phyloP scores from a whole-genome alignment of 2,113 vertebrate species.

The Myiozetetes cayanensis region DNA sequence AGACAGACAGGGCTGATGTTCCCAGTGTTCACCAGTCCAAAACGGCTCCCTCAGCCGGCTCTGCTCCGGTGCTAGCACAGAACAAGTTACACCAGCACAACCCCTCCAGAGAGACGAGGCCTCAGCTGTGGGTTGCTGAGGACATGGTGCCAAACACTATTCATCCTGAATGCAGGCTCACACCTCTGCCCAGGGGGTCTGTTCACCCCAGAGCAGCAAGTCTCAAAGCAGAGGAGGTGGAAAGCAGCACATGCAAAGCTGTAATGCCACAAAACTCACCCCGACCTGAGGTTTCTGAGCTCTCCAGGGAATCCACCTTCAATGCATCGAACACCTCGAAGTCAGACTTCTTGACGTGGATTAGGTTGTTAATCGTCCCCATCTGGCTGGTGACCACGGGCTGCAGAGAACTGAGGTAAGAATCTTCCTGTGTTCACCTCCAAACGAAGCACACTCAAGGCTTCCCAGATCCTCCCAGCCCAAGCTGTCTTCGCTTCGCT shows the following conservation, averaged over 20 bases:
- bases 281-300: slow-evolving; percentile 91
- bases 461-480: neutral
- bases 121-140: neutral
- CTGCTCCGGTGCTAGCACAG: slow-evolving; percentile 2
- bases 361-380: slow-evolving; percentile 96
- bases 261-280: slow-evolving; percentile 59
- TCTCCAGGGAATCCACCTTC: slow-evolving; percentile 94
- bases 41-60: neutral
- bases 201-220: neutral
- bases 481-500: neutral
- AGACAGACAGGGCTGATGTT: neutral
- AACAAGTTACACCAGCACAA: neutral
- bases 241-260: slow-evolving; percentile 31
- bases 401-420: slow-evolving; percentile 70
- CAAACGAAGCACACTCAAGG: neutral
- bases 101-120: neutral
- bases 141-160: neutral
- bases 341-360: slow-evolving; percentile 96
- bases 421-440: neutral
- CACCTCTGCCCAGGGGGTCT: neutral
- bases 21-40: neutral
- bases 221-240: neutral
- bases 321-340: slow-evolving; percentile 97
- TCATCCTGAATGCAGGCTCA: neutral
- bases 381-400: slow-evolving; percentile 95